Conservation (phyloP, 2,797 vertebrate genomes). For the Muscicapa comitata region DNA sequence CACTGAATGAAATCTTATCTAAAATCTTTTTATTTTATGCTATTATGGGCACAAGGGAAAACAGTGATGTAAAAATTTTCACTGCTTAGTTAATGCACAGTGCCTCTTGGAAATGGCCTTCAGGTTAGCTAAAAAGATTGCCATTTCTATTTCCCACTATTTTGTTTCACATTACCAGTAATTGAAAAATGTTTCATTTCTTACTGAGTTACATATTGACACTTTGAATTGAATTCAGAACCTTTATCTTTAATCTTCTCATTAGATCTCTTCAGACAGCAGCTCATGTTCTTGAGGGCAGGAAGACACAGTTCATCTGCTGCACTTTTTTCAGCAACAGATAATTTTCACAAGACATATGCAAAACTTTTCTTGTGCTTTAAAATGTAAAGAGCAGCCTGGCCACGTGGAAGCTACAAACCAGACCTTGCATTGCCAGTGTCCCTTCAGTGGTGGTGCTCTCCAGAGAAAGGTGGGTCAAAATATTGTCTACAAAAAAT, state of each 20-base stretch:
- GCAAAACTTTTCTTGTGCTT: background rate
- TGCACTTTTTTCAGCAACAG: background rate
- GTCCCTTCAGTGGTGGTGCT: background rate
- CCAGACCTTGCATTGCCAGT: background rate
- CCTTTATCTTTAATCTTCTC: constrained; percentile 66
- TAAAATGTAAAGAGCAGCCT: background rate
- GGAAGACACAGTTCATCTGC: background rate
- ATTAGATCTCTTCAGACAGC: constrained; percentile 40
- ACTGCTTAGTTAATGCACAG: constrained; percentile 68
- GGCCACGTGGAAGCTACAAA: background rate
- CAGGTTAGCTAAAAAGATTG: constrained; percentile 72
- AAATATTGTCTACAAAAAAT: background rate
- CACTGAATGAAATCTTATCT: constrained; percentile 82
- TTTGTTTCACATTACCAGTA: constrained; percentile 78
- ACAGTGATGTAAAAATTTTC: constrained; percentile 59
- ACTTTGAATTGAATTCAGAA: constrained; percentile 67
- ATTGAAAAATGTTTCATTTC: constrained; percentile 75
- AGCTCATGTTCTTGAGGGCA: background rate
- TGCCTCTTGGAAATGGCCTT: constrained; percentile 71
- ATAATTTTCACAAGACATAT: background rate
- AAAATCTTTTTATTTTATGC: constrained; percentile 87
- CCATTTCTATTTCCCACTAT: constrained; percentile 73
- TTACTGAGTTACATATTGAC: constrained; percentile 72
- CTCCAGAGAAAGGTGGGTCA: background rate
- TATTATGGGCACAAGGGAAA: constrained; percentile 75